Percentiles rank a stretch among this genome's conserved stretches.
Evolutionary conservation across 2,113 vertebrate species (phyloP).

Genomic region (Platichthys stellatus): DNA sequence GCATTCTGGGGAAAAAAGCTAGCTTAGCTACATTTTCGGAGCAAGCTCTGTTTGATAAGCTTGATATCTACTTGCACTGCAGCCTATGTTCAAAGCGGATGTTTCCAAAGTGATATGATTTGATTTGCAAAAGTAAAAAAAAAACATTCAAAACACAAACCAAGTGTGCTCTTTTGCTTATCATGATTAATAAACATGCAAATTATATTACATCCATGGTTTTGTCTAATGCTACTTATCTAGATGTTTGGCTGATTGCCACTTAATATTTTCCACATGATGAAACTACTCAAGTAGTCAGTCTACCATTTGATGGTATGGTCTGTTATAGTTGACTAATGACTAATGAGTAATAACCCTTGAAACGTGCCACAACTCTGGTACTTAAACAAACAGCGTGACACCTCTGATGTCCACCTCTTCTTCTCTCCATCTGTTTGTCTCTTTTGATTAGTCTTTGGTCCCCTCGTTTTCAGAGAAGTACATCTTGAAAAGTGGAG

Average conservation of each 20-base stretch:
- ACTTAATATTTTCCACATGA: too few relatives aligned
- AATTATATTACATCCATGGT: not conserved
- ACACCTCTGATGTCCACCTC: not conserved
- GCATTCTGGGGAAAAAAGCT: too few relatives aligned
- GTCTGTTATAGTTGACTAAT: not conserved
- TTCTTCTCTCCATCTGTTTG: constrained; percentile 29
- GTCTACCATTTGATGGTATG: not conserved
- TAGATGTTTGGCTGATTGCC: not conserved
- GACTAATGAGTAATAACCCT: not conserved
- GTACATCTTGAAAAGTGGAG: constrained; percentile 59
- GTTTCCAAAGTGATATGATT: not conserved
- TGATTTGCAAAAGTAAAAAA: not conserved
- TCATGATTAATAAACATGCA: not conserved
- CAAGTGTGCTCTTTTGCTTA: not conserved
- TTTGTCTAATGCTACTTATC: not conserved
- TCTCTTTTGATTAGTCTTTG: constrained; percentile 42
- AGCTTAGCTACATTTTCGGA: too few relatives aligned
- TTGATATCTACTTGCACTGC: too few relatives aligned
- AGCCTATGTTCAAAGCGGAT: not conserved
- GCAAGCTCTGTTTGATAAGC: too few relatives aligned
- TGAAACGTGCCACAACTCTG: not conserved
- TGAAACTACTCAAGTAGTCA: too few relatives aligned
- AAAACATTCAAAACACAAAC: too few relatives aligned
- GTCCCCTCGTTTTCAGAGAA: constrained; percentile 56
- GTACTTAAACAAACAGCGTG: not conserved